phyloP scores from a whole-genome alignment of 2,797 vertebrate species.

The Rhadinocentrus ornatus region DNA sequence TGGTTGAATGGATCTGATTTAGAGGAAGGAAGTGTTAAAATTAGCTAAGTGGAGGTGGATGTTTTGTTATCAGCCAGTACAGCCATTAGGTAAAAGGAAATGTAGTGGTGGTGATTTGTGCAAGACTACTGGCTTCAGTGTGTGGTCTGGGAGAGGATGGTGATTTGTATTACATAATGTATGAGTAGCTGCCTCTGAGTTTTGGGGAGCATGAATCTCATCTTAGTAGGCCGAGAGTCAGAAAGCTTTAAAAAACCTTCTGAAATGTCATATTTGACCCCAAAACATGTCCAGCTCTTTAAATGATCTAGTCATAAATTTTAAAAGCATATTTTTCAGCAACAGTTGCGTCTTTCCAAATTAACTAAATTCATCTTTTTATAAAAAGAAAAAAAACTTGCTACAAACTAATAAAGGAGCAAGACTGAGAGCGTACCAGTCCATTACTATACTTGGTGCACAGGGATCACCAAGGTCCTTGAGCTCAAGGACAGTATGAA shows the following conservation, averaged over 20 bases:
- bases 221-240: constrained; percentile 23
- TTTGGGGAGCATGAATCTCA: constrained; percentile 22
- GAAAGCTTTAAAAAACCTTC: constrained; percentile 17
- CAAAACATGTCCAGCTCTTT: constrained; percentile 1
- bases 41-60: constrained; percentile 24
- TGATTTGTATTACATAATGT: constrained; percentile 17
- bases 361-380: background rate
- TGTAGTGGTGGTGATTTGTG: constrained; percentile 3
- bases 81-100: constrained; percentile 2
- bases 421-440: constrained; percentile 10
- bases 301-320: constrained; percentile 5
- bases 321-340: background rate
- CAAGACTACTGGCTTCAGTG: constrained; percentile 7
- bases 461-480: background rate
- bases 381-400: constrained; percentile 7
- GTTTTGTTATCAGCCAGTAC: constrained; percentile 10
- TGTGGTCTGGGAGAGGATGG: constrained; percentile 34
- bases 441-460: background rate
- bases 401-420: background rate
- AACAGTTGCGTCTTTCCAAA: background rate
- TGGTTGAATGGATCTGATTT: constrained; percentile 40
- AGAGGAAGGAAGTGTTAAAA: constrained; percentile 20
- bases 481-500: constrained; percentile 24
- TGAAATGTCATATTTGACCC: constrained; percentile 20
- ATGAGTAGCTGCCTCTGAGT: constrained; percentile 17